These are phyloP conservation scores for Aurelia sp. DNA, from an alignment of 30 jellyfish, hydroid and myxozoan species.

Conservation along the genomic window DNA sequence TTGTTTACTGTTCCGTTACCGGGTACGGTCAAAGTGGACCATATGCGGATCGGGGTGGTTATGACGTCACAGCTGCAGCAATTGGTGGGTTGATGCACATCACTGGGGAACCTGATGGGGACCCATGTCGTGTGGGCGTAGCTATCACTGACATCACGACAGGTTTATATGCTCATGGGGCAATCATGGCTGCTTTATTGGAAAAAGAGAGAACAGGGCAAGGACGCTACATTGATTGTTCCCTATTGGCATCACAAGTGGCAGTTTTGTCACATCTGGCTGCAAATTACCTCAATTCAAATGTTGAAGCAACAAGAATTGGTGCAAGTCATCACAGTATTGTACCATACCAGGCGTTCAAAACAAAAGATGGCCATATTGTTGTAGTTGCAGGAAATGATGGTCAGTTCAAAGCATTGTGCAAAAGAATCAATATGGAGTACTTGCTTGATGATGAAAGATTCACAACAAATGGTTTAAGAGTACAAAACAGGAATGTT, in stretches of 20 bases:
- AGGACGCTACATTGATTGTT: constrained; percentile 83
- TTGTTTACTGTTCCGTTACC: constrained; percentile 86
- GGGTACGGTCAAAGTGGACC: constrained; percentile 99
- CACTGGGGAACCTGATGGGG: constrained; percentile 97
- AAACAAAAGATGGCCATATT: constrained; percentile 85
- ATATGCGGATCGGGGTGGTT: constrained; percentile 89
- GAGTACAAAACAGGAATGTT: constrained; percentile 71
- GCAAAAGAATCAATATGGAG: constrained; percentile 68
- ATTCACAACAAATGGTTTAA: constrained; percentile 62
- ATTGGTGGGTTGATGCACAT: constrained; percentile 94
- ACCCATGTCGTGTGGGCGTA: constrained; percentile 96
- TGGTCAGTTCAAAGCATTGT: constrained; percentile 77
- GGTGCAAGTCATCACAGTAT: constrained; percentile 91
- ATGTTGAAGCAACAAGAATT: constrained; percentile 78
- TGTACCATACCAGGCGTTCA: constrained; percentile 97
- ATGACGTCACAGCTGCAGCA: constrained; percentile 93
- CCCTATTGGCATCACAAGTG: constrained; percentile 90
- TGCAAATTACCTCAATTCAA: constrained; percentile 82
- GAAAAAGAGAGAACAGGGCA: constrained; percentile 81
- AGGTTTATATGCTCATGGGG: constrained; percentile 98
- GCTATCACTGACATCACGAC: constrained; percentile 97
- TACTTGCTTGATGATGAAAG: constrained; percentile 63
- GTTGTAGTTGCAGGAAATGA: constrained; percentile 89
- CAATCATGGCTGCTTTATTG: constrained; percentile 90
- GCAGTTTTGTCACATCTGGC: constrained; percentile 94